Base-by-base conservation (phyloP, 2,797 vertebrate genomes). In the Glossophaga mutica region DNA sequence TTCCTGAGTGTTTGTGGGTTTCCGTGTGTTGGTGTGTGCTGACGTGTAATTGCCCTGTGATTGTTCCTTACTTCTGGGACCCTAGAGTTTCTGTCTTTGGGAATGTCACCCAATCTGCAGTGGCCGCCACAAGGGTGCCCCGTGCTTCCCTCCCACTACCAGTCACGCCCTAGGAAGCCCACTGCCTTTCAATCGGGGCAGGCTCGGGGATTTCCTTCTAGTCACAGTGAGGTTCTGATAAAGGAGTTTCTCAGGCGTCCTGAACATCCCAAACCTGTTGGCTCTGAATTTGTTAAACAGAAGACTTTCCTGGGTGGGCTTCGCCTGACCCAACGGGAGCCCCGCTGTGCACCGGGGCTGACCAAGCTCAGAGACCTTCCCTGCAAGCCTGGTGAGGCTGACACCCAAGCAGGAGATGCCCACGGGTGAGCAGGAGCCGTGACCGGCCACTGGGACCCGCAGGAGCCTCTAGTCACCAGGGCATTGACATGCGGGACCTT, bases 401-500 rank as follows among this genome's bases (percentile, higher is more conserved):
- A 3, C 11, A 3, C 14, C 19, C 12, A 4, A 2, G 24, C 8
- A 26, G 52, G 32, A 29, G 57, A 70, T 15, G 26, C 29, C 18
- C 29, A 67, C 10, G n/a, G 16, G 8, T 29, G 42, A 22, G 10
- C 21, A 44, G 29, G 32, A 42, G 9, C 8, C 5, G 10, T 22
- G 32, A 9, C 11, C 1, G 9, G 16, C 34, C 7, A 42, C 11
- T 19, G 29, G 7, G 8, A 42, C 16, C 48, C 5, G 3, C 11
- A 3, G 19, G 29, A 3, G 10, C 16, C 46, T 92, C 46, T 18
- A 37, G 22, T 42, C n/a, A 5, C 29, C 6, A 24, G 7, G 9
- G 9, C 34, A 22, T 32, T 22, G 65, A 73, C 24, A 22, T 4
- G 2, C 0, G 3, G 37, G 21, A 29, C 5, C 21, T 5, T 29